A percentile compares a stretch with the other conserved stretches of the same genome.
Conservation (phyloP, 2,888 invertebrate species). For the Eubasilissa splendida region DNA sequence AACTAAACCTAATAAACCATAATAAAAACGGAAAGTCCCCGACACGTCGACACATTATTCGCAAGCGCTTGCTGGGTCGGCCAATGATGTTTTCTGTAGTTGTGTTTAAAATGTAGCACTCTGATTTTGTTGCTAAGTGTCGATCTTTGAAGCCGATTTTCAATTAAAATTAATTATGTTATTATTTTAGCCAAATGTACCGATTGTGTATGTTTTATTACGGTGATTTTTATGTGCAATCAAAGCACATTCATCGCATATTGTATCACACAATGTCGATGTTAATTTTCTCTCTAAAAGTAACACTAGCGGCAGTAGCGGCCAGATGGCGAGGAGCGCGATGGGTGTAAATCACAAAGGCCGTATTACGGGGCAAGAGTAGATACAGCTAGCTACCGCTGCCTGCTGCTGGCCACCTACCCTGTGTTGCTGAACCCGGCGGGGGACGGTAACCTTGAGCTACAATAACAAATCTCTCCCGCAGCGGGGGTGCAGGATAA, state of each 20-base stretch:
- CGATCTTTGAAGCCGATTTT: too few relatives aligned
- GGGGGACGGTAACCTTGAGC: conserved; percentile 50
- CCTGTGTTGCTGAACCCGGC: conserved; percentile 25
- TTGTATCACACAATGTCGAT: conserved; percentile 12
- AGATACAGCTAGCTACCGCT: background rate
- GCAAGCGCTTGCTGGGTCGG: too few relatives aligned
- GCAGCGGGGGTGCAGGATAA: conserved; percentile 32
- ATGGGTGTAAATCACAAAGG: conserved; percentile 45
- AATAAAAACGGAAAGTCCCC: too few relatives aligned
- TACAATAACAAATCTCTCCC: conserved; percentile 48
- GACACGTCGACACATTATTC: too few relatives aligned
- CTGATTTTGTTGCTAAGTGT: too few relatives aligned
- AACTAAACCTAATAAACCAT: too few relatives aligned
- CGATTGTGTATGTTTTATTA: too few relatives aligned
- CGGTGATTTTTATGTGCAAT: background rate
- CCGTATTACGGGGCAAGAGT: conserved; percentile 22
- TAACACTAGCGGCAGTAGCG: conserved; percentile 26
- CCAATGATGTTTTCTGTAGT: too few relatives aligned
- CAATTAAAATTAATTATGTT: too few relatives aligned
- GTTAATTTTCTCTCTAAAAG: background rate
- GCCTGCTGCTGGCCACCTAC: background rate
- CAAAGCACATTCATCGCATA: conserved; percentile 4
- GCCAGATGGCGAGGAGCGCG: conserved; percentile 24
- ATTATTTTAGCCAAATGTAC: too few relatives aligned
- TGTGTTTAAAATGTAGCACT: too few relatives aligned